A percentile compares a stretch with the other conserved stretches of the same genome.
These are phyloP conservation scores for Meriones unguiculatus DNA, from an alignment of 2,113 vertebrate species.

Conservation along the genomic window DNA sequence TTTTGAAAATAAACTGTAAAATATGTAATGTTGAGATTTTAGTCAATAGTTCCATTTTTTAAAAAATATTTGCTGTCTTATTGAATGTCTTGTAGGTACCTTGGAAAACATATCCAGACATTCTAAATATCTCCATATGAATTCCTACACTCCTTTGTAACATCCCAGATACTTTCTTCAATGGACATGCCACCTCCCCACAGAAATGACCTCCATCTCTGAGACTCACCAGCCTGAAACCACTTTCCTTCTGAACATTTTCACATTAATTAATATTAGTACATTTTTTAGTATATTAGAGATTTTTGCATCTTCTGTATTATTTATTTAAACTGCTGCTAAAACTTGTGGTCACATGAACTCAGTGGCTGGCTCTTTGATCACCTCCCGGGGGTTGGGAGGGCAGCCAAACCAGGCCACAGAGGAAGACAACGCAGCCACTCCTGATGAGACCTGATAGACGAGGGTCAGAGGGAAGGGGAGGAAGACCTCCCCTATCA, in stretches of 20 bases:
- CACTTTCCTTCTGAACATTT: not conserved
- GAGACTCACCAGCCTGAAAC: not conserved
- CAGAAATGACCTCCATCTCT: not conserved
- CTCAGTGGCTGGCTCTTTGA: too few species aligned
- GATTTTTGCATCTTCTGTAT: not conserved
- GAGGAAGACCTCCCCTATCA: too few species aligned
- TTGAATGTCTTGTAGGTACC: not conserved
- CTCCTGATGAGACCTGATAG: too few species aligned
- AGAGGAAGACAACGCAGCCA: too few species aligned
- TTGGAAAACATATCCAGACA: not conserved
- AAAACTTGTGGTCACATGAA: not conserved
- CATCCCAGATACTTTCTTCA: not conserved
- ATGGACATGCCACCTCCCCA: not conserved
- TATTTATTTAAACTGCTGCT: constrained; percentile 19
- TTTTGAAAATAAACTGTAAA: constrained; percentile 8
- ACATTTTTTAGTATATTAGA: not conserved
- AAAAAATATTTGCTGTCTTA: not conserved
- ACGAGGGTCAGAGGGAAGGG: too few species aligned
- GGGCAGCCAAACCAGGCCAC: too few species aligned
- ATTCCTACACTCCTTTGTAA: not conserved
- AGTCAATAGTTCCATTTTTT: not conserved
- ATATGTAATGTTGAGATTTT: not conserved
- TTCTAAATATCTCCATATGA: not conserved
- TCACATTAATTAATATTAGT: constrained; percentile 5
- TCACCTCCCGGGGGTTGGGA: too few species aligned